Evolutionary conservation across 1,140 invertebrate species (phyloP), one percentile per base, ranked within the genome.

Genomic region (Papilio helenus): DNA sequence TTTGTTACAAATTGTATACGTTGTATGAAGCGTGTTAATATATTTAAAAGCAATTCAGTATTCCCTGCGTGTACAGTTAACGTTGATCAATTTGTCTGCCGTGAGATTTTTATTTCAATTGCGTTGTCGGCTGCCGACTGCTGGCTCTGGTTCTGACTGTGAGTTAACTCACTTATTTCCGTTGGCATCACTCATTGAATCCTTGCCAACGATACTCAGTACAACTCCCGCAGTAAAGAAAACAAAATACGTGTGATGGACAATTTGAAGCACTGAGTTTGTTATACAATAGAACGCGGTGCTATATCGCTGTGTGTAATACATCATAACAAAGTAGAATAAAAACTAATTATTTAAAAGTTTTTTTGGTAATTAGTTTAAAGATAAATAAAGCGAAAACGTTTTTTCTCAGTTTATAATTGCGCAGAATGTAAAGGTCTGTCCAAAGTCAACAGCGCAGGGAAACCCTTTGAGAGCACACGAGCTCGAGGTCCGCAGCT

Each of bases 181-280:
- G 61, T 68, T 68, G 61, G 61, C 61, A 68, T 68, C 23, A 29
- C 23, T 68, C 61, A 68, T 68, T 68, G 61, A 68, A 68, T 68
- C 14, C 26, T 68, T 68, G 61, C 61, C 61, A 68, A 68, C 61
- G 61, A 65, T 65, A 65, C 61, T 55, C 18, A n/a, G 51, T 55
- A 55, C 51, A 14, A 18, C 23, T 29, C 23, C 26, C 4, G 61
- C 14, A 65, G 3, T 16, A 16, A 65, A 26, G 23, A 65, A 29
- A 65, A 65, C 5, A 65, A 65, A 14, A 65, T 65, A 29, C 29
- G 12, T 61, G 46, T 4, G 16, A 49, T 49, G 5, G 3, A 18
- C 46, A 16, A 49, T 4, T 4, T 16, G 2, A 16, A 16, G 16
- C 46, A 5, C 4, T 16, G 51, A n/a, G 51, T 55, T 55, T 18